Evolutionary conservation across 2,113 vertebrate species (phyloP).

Genomic region (Procapra przewalskii): DNA sequence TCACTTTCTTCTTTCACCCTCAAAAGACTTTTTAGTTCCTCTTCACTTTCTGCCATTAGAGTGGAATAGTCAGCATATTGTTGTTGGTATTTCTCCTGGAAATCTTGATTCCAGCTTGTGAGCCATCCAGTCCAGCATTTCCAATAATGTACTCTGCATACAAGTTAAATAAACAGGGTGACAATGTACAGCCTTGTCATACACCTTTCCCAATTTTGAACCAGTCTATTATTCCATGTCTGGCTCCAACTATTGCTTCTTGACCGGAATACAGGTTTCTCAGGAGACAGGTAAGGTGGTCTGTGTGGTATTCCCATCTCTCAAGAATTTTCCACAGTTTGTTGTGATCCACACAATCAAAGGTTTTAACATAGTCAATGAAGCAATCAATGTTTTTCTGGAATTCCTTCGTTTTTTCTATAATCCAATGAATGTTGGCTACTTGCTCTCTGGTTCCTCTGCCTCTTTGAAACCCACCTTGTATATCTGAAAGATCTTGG

Average conservation of each 20-base stretch:
- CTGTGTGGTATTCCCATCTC: not conserved
- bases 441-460: not conserved
- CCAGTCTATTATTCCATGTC: not conserved
- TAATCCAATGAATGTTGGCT: not conserved
- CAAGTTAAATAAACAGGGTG: not conserved
- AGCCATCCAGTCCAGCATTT: not conserved
- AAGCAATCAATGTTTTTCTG: not conserved
- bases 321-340: not conserved
- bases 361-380: not conserved
- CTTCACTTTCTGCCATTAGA: not conserved
- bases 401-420: not conserved
- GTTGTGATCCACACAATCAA: not conserved
- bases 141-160: not conserved
- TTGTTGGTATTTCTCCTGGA: not conserved
- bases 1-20: not conserved
- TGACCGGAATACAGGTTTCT: not conserved
- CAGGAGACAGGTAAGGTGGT: not conserved
- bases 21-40: not conserved
- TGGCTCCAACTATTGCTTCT: not conserved
- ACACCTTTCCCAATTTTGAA: not conserved
- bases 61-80: not conserved
- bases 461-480: not conserved
- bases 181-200: not conserved
- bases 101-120: not conserved
- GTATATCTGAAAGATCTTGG: not conserved